Base-by-base conservation (phyloP, 2,113 vertebrate species). In the Rhodinocichla rosea region DNA sequence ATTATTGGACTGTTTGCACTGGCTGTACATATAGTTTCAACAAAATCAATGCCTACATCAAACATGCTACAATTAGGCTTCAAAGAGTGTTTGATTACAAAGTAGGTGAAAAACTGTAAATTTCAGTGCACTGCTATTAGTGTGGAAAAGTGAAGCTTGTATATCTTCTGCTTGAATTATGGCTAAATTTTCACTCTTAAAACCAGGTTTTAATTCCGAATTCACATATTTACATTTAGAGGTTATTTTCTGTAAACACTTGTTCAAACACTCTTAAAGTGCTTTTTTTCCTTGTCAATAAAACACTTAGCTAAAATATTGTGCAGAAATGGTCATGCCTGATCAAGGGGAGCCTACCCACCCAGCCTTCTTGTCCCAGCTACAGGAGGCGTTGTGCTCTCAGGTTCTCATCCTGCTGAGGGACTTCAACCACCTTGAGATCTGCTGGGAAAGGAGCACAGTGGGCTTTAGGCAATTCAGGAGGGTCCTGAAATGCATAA, bases 11-110 rank as follows among this genome's bases (percentile, higher is more conserved):
- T 92, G 24, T 89, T 95, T 90, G 69, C 69, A 44, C 69, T 75
- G 91, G 69, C 60, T 83, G 30, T 63, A 67, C 39, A 44, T 26
- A 30, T 23, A 42, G 22, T 89, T 94, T 78, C 65, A 89, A 37
- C 26, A 80, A 80, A 83, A 75, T 68, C 69, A 75, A 56, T 17
- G 4, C 39, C 32, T 67, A 50, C 69, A 83, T 78, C 52, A 90
- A 87, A 80, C 18, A 21, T 23, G 20, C 1, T 28, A 47, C 52
- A 87, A 64, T 91, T 74, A 78, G 10, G 5, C 56, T 87, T 95
- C 76, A 94, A 83, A 89, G 73, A 60, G 32, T 37, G 15, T 90
- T 91, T 93, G 59, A 70, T 71, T 93, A 89, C 49, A 83, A 89
- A 83, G 63, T 67, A 70, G 13, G 28, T 74, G 73, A 80, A 94